A percentile compares a stretch with the other conserved stretches of the same genome.
Evolutionary conservation across 2,888 invertebrate species (phyloP).

Genomic region (Caenorhabditis parvicauda): DNA sequence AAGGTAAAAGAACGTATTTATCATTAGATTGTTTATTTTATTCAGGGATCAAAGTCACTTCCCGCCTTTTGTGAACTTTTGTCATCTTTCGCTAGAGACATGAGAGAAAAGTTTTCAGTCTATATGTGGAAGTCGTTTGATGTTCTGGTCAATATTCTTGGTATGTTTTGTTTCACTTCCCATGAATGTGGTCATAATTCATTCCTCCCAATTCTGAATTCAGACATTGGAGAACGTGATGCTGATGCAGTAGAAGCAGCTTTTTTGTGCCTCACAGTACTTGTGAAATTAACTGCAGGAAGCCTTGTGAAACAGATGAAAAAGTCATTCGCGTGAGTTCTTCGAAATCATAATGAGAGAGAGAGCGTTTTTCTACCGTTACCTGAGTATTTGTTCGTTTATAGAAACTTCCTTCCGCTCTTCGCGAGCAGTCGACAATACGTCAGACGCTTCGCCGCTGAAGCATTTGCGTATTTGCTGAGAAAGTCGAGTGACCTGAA

Average conservation of each 20-base stretch:
- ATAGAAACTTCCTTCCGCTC: conserved; percentile 67
- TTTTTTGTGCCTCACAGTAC: conserved; percentile 80
- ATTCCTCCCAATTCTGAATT: too few species aligned
- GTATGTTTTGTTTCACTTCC: conserved; percentile 9
- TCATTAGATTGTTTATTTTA: too few species aligned
- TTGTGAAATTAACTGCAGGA: conserved; percentile 85
- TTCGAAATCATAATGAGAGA: too few species aligned
- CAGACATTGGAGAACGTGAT: conserved; percentile 32
- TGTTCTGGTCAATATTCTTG: conserved; percentile 29
- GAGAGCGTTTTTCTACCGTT: too few species aligned
- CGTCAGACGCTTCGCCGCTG: conserved; percentile 87
- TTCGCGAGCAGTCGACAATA: conserved; percentile 78
- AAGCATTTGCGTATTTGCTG: conserved; percentile 91
- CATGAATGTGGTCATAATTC: too few species aligned
- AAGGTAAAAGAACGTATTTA: too few species aligned
- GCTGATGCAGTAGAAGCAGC: conserved; percentile 74
- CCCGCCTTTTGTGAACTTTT: conserved; percentile 38
- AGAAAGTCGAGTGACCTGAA: conserved; percentile 66
- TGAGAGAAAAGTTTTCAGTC: conserved; percentile 45
- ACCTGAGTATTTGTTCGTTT: not conserved
- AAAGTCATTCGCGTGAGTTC: conserved; percentile 44
- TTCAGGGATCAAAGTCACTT: conserved; percentile 18
- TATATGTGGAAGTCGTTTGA: conserved; percentile 43
- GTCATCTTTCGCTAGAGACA: conserved; percentile 42
- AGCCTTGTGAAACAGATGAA: conserved; percentile 78